phyloP scores from a whole-genome alignment of 1,140 invertebrate species.

The Mactra quadrangularis region DNA sequence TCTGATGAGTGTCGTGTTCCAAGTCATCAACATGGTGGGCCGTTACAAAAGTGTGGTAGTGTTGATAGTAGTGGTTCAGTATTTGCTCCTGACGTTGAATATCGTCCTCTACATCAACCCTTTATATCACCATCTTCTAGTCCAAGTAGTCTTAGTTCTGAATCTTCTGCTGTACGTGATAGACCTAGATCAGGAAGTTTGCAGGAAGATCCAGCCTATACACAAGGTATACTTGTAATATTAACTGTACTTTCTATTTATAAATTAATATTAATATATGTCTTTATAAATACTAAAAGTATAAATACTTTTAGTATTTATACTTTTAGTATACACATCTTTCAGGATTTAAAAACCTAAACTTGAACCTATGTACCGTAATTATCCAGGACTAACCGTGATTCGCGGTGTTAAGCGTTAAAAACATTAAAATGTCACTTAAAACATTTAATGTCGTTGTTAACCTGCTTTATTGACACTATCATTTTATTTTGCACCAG shows the following conservation, averaged over 20 bases:
- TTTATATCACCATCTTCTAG: slow-evolving; percentile 58
- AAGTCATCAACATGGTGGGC: slow-evolving; percentile 44
- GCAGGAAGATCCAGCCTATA: slow-evolving; percentile 53
- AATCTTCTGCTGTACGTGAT: slow-evolving; percentile 36
- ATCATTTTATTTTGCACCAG: too few species aligned
- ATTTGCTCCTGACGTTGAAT: slow-evolving; percentile 52
- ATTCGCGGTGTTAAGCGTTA: too few species aligned
- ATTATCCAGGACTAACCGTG: too few species aligned
- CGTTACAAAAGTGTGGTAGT: slow-evolving; percentile 34
- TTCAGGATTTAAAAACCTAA: too few species aligned
- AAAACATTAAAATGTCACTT: too few species aligned
- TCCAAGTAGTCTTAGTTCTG: slow-evolving; percentile 55
- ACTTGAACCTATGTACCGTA: too few species aligned
- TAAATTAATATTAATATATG: background rate
- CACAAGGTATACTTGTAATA: slow-evolving; percentile 38
- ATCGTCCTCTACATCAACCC: slow-evolving; percentile 5
- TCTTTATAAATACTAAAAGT: background rate
- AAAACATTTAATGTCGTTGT: too few species aligned
- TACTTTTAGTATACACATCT: too few species aligned
- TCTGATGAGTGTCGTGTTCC: slow-evolving; percentile 58
- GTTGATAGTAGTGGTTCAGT: slow-evolving; percentile 33
- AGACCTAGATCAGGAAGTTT: slow-evolving; percentile 45
- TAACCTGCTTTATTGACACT: too few species aligned
- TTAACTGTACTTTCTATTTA: background rate
- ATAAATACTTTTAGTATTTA: background rate